These are phyloP conservation scores for Perognathus longimembris DNA, from an alignment of 2,113 vertebrate genomes.

Conservation along the genomic window DNA sequence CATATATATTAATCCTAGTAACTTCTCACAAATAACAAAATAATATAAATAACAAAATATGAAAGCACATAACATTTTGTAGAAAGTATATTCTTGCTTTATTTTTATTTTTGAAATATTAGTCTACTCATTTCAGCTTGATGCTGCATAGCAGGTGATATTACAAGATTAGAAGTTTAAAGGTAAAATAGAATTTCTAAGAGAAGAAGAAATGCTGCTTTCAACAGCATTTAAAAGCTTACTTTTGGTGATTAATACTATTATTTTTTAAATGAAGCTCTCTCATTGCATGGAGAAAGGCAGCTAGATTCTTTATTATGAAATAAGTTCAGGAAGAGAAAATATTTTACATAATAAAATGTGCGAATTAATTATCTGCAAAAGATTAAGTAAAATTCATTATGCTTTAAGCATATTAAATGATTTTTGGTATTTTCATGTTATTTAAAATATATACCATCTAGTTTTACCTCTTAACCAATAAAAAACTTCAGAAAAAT, in stretches of 20 bases:
- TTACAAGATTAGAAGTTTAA: not conserved
- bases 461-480: not conserved
- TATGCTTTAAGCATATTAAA: not conserved
- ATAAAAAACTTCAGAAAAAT: not conserved
- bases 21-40: not conserved
- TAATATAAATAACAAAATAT: not conserved
- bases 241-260: not conserved
- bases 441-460: not conserved
- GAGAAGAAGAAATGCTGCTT: not conserved
- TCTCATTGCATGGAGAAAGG: not conserved
- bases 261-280: not conserved
- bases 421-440: not conserved
- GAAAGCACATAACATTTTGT: not conserved
- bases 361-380: not conserved
- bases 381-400: not conserved
- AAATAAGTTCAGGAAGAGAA: not conserved
- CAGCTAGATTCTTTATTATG: not conserved
- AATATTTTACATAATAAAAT: not conserved
- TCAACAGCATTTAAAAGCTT: not conserved
- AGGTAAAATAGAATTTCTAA: not conserved
- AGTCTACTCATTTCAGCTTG: too few relatives aligned
- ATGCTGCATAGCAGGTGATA: not conserved
- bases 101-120: not conserved
- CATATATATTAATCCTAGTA: not conserved
- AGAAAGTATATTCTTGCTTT: too few relatives aligned